phyloP scores from a whole-genome alignment of 2,113 vertebrate species.

The Serinus canaria region DNA sequence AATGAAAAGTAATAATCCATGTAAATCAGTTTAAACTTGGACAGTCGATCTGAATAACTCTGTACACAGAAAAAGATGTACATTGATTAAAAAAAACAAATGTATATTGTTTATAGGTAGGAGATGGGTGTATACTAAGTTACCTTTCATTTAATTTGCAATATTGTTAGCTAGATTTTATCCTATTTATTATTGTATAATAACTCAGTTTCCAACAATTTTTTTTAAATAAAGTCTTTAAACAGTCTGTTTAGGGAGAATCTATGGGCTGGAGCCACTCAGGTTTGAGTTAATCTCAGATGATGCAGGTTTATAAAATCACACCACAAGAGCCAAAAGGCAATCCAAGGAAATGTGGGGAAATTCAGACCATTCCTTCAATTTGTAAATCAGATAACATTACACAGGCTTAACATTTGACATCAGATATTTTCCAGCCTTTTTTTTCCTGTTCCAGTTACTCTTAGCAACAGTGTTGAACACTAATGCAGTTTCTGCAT shows the following conservation, averaged over 20 bases:
- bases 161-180: background rate
- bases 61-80: background rate
- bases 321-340: background rate
- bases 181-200: background rate
- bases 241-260: background rate
- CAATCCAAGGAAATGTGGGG: background rate
- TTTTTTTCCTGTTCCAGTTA: background rate
- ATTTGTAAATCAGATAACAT: background rate
- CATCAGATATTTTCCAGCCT: conserved; percentile 32
- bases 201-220: background rate
- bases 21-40: conserved; percentile 32
- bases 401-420: conserved; percentile 5
- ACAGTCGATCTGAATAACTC: background rate
- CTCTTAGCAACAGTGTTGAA: conserved; percentile 48
- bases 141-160: conserved; percentile 22
- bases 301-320: background rate
- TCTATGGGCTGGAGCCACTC: background rate
- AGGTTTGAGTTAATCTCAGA: background rate
- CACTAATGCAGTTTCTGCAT: conserved; percentile 14
- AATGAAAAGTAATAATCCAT: conserved; percentile 23
- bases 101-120: background rate
- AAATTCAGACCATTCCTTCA: background rate
- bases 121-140: background rate
- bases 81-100: background rate
- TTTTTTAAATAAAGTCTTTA: background rate